Evolutionary conservation across 2,797 vertebrate genomes (phyloP).

Genomic region (Alectoris magna): DNA sequence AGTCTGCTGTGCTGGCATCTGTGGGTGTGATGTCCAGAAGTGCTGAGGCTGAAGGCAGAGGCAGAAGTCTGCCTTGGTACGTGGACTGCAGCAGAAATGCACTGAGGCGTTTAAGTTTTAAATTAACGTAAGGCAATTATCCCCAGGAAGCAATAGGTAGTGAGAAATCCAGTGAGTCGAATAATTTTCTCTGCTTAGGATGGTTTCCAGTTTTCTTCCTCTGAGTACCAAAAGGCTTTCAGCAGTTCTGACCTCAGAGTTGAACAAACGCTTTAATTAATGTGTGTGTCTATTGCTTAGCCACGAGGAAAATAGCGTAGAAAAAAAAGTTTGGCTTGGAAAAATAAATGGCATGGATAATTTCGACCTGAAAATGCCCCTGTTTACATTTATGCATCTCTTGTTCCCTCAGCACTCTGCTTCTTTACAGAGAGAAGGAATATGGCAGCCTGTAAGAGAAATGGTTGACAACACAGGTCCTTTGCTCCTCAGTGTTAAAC

Average conservation of each 20-base stretch:
- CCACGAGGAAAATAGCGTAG: conserved; percentile 55
- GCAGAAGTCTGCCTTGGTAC: neutral
- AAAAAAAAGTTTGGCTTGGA: conserved; percentile 39
- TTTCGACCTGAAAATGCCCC: conserved; percentile 33
- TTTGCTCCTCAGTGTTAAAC: rapidly evolving
- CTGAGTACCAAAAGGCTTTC: conserved; percentile 5
- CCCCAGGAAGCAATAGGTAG: neutral
- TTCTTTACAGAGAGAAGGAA: neutral
- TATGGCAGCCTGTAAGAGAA: neutral
- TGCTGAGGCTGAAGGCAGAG: neutral
- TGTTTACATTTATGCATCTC: neutral
- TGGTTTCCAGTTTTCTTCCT: conserved; percentile 39
- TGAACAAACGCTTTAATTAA: conserved; percentile 52
- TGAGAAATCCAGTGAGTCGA: conserved; percentile 29
- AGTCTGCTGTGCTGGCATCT: neutral
- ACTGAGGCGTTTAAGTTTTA: rapidly evolving
- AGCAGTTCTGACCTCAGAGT: neutral
- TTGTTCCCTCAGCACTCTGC: neutral
- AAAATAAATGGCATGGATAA: conserved; percentile 38
- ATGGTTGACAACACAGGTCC: rapidly evolving
- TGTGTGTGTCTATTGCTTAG: conserved; percentile 37
- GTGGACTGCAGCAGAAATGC: neutral
- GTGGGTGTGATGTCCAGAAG: neutral
- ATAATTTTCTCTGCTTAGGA: neutral
- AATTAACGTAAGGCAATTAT: conserved; percentile 3